A percentile compares a stretch with the other conserved stretches of the same genome.
Conservation (phyloP, 2,888 invertebrate genomes). For the Strigamia maritima region DNA sequence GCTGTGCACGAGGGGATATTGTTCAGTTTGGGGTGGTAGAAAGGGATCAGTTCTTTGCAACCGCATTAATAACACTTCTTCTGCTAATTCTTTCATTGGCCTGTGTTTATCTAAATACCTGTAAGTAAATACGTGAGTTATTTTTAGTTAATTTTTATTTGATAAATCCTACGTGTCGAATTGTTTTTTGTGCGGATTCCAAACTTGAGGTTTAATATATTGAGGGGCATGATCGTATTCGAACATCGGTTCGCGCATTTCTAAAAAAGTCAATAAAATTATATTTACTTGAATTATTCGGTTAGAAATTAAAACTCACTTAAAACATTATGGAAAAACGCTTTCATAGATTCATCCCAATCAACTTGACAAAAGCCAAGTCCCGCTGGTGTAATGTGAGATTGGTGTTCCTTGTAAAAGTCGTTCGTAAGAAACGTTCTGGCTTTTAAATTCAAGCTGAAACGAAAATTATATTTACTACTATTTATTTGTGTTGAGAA, state of each 20-base stretch:
- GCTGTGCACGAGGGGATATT: slow-evolving; percentile 60
- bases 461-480: too few relatives aligned
- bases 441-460: slow-evolving; percentile 60
- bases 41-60: slow-evolving; percentile 74
- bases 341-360: slow-evolving; percentile 79
- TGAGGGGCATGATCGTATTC: slow-evolving; percentile 84
- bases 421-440: slow-evolving; percentile 81
- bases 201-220: slow-evolving; percentile 71
- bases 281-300: neutral
- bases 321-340: slow-evolving; percentile 75
- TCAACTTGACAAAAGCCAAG: slow-evolving; percentile 88
- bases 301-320: slow-evolving; percentile 50
- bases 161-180: too few relatives aligned
- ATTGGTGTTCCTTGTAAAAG: slow-evolving; percentile 80
- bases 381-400: slow-evolving; percentile 81
- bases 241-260: slow-evolving; percentile 73
- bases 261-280: slow-evolving; percentile 50
- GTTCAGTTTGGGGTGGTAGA: slow-evolving; percentile 59
- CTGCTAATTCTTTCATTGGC: slow-evolving; percentile 83
- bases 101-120: slow-evolving; percentile 94
- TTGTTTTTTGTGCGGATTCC: slow-evolving; percentile 75
- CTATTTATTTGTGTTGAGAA: too few relatives aligned
- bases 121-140: too few relatives aligned
- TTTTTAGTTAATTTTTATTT: too few relatives aligned
- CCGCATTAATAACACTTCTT: slow-evolving; percentile 78